Evolutionary conservation across 2,113 vertebrate species (phyloP), one percentile per base, ranked within the genome.

Genomic region (Trogon melanurus): DNA sequence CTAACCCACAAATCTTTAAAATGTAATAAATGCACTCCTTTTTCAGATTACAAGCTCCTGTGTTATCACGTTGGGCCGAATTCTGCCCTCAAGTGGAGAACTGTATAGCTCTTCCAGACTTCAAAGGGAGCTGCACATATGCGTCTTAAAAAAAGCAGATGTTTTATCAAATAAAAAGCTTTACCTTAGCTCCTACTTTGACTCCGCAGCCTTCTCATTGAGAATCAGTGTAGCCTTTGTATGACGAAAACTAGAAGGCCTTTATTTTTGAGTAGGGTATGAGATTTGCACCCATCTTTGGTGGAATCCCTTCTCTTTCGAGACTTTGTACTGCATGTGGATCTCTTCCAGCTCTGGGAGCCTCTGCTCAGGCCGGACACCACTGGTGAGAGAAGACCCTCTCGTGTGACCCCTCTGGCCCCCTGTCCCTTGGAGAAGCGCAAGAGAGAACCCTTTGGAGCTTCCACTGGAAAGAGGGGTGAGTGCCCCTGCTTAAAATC

Each of bases 1-100:
- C 91, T 91, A 89, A 79, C 56, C 48, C 70, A 61, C 65, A 75
- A 85, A 91, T 94, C 67, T 91, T 93, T 60, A 72, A 92, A 91
- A 65, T 93, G 36, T 61, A 81, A 88, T 79, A 81, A 94, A 74
- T 62, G 45, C 30, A 27, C 65, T 92, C 32, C 19, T 74, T 90
- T 92, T 87, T 45, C 72, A 45, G 21, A 82, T 87, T 89, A 70
- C 93, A 95, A 82, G 36, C 73, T 91, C 57, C 80, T 29, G 61
- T 67, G 91, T 96, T 94, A 96, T 93, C 96, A 87, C 91, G 34
- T 34, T 96, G 96, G 96, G 93, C 95, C 91, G 90, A 96, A 96
- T 97, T 97, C 96, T 97, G 91, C 93, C 95, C 92, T 96, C 88
- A 72, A 96, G 96, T 95, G 73, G 72, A 91, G 61, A 66, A 92